Evolutionary conservation across 2,797 vertebrate genomes (phyloP).

Genomic region (Microctenopoma stevenorrisi): DNA sequence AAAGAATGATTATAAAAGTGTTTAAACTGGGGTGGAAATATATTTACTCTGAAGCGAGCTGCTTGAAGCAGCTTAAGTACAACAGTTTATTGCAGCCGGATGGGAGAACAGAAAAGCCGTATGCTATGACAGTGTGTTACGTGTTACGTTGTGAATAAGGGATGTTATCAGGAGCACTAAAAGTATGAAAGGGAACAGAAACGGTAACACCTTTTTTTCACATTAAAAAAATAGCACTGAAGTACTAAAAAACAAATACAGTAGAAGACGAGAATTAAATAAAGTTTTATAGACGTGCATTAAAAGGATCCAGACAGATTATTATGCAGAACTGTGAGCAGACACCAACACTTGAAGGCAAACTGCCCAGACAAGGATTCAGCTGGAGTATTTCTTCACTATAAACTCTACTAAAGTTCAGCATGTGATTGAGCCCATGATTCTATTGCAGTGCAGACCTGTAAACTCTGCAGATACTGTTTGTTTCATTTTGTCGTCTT

Average conservation of each 20-base stretch:
- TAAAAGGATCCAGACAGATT: constrained; percentile 24
- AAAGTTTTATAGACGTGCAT: constrained; percentile 3
- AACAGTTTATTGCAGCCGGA: background rate
- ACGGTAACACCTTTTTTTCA: background rate
- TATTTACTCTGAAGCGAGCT: constrained; percentile 25
- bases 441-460: constrained; percentile 10
- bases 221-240: background rate
- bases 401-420: constrained; percentile 28
- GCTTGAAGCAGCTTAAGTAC: constrained; percentile 16
- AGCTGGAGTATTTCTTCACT: constrained; percentile 19
- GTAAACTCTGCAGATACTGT: background rate
- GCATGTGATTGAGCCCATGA: constrained; percentile 24
- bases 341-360: background rate
- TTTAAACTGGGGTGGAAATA: constrained; percentile 14
- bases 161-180: background rate
- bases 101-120: background rate
- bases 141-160: constrained; percentile 1
- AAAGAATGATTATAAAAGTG: constrained; percentile 13
- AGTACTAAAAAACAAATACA: background rate
- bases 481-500: constrained; percentile 27
- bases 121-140: constrained; percentile 8
- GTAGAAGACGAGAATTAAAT: background rate
- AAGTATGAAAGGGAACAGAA: constrained; percentile 12
- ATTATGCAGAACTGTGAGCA: constrained; percentile 7
- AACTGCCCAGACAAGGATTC: constrained; percentile 27